Conservation (phyloP, 2,797 vertebrate species). For the Pseudomugil tenellus region DNA sequence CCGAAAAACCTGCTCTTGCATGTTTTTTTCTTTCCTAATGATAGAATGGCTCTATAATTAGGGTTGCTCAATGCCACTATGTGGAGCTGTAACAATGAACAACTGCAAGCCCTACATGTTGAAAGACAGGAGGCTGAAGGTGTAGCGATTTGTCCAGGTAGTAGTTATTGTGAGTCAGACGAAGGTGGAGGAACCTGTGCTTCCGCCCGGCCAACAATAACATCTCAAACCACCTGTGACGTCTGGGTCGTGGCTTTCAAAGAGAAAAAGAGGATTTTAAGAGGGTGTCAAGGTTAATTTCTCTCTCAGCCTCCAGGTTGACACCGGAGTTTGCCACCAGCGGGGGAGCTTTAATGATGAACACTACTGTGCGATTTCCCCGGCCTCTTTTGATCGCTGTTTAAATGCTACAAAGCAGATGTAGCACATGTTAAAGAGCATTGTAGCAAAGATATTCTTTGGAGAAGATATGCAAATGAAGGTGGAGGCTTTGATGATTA, state of each 20-base stretch:
- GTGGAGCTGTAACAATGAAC: background rate
- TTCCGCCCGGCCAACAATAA: conserved; percentile 42
- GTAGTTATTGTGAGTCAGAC: conserved; percentile 37
- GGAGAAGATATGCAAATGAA: conserved; percentile 21
- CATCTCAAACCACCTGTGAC: conserved; percentile 2
- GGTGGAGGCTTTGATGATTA: conserved; percentile 11
- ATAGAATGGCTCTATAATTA: conserved; percentile 25
- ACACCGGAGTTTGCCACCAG: background rate
- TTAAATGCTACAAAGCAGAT: conserved; percentile 2
- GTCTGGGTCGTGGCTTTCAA: background rate
- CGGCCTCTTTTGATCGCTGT: background rate
- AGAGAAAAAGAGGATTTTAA: conserved; percentile 7
- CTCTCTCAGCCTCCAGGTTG: background rate
- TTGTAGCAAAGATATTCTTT: background rate
- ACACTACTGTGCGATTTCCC: background rate
- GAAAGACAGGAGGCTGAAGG: conserved; percentile 26
- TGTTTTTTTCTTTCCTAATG: background rate
- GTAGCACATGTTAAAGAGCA: background rate
- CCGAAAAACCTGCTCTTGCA: background rate
- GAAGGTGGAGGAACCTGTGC: conserved; percentile 72
- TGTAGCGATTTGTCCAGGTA: conserved; percentile 31
- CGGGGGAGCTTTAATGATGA: background rate
- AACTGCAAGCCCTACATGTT: background rate
- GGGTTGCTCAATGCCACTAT: background rate
- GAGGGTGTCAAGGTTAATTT: background rate